Evolutionary conservation across 2,113 vertebrate genomes (phyloP).

Genomic region (Acrocephalus arundinaceus): DNA sequence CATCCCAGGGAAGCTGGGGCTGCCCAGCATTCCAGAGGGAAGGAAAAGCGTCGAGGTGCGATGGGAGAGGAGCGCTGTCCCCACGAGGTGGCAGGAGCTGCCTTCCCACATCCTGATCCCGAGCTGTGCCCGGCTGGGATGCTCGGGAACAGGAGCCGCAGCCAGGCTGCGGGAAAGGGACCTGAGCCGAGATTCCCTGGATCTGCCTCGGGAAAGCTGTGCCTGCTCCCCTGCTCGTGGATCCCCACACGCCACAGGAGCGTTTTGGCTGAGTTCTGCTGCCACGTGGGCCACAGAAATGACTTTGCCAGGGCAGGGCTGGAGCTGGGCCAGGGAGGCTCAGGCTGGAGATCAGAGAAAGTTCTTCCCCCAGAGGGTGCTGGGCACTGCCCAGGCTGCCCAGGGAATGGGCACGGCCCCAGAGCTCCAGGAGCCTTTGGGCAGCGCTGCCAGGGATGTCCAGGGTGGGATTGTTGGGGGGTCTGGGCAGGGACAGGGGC

Average conservation of each 20-base stretch:
- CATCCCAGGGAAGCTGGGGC: not conserved
- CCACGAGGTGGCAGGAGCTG: slow-evolving; percentile 34
- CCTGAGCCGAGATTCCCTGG: not conserved
- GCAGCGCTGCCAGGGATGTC: not conserved
- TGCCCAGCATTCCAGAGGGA: fast-evolving
- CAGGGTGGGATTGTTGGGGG: not conserved
- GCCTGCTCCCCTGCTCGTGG: not conserved
- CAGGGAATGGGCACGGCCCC: not conserved
- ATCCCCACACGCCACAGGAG: fast-evolving
- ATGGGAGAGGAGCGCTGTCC: fast-evolving
- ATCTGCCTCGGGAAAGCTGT: not conserved
- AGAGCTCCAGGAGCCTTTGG: not conserved
- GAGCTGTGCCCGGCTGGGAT: not conserved
- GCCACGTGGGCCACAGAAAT: not conserved
- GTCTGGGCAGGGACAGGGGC: not conserved
- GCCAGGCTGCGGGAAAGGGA: fast-evolving
- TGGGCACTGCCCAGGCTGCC: not conserved
- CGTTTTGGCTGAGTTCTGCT: too few relatives aligned
- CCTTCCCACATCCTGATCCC: not conserved
- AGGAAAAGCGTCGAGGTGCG: fast-evolving
- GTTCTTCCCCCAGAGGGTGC: not conserved
- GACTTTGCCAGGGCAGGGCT: not conserved
- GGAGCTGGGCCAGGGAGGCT: not conserved
- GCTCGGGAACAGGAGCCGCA: not conserved
- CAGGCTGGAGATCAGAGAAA: fast-evolving